Evolutionary conservation across 2,888 invertebrate species (phyloP).

Genomic region (Gastrophysa polygoni): DNA sequence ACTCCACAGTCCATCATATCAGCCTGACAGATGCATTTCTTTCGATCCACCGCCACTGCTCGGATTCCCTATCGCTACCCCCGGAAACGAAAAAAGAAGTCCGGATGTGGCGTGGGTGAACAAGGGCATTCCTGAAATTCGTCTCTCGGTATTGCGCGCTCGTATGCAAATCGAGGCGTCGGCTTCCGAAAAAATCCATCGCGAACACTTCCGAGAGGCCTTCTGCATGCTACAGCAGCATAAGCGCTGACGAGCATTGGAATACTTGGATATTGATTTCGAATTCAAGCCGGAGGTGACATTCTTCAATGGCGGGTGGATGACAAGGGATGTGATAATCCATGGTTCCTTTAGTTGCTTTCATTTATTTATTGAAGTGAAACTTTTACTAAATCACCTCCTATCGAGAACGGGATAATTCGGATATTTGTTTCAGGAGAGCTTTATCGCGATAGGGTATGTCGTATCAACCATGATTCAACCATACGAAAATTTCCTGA

Average conservation of each 20-base stretch:
- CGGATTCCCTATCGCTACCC: background rate
- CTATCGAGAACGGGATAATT: too few relatives aligned
- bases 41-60: conserved; percentile 6
- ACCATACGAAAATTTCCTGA: too few relatives aligned
- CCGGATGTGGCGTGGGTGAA: background rate
- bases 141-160: background rate
- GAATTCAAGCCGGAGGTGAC: conserved; percentile 49
- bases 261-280: conserved; percentile 58
- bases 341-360: too few relatives aligned
- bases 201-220: conserved; percentile 51
- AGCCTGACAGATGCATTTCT: too few relatives aligned
- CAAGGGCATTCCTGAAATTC: background rate
- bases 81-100: background rate
- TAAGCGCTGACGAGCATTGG: conserved; percentile 55
- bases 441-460: too few relatives aligned
- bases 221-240: conserved; percentile 45
- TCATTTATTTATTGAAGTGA: too few relatives aligned
- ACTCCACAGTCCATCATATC: too few relatives aligned
- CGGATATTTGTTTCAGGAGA: too few relatives aligned
- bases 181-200: background rate
- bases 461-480: too few relatives aligned
- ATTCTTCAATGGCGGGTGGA: conserved; percentile 40
- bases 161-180: background rate
- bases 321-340: too few relatives aligned
- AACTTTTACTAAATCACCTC: too few relatives aligned